Base-by-base conservation (phyloP, 2,888 invertebrate species). In the Belgica antarctica region DNA sequence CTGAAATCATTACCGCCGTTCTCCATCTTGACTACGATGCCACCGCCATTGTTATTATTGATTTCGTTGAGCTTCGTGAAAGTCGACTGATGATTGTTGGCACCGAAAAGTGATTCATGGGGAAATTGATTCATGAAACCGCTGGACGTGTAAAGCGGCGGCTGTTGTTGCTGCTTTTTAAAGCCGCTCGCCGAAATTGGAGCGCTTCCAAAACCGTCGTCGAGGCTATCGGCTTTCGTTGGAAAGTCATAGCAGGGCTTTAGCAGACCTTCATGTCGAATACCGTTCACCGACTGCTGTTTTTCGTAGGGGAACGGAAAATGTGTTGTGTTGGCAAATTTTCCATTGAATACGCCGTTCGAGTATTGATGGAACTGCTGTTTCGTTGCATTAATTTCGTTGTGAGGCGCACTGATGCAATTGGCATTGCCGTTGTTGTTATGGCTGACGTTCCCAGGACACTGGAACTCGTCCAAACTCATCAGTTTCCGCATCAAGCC, bases 51-150 rank as follows among this genome's bases (percentile, higher is more conserved):
- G 25, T 68, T 68, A 28, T 70, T 70, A 61, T 70, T 70, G 61
- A 70, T 70, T 31, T 70, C 70, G 47, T 68, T 68, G 57, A 68
- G 68, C 57, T 68, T 68, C 4, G 41, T 17, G 25, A 47, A 25
- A 5, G 28, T 47, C 25, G 52, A 17, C 19, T 57, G 34, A 52
- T 68, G 52, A 31, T 52, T 57, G 68, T 68, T 59, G 52, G 52
- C 68, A 68, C 57, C 57, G 57, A 57, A 52, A 24, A 57, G 34
- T 68, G 52, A 59, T 31, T 52, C 52, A 59, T 68, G 70, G 12
- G 70, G 22, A 27, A 70, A 70, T 57, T 59, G 70, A 61, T 70
- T 70, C 70, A 70, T 70, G n/a, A 70, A 70, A 25, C 61, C 68
- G 57, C 57, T 59, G 59, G 59, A 59, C 59, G 59, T 27, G n/a